Percentiles rank a stretch among this genome's conserved stretches.
Conservation (phyloP, 2,888 invertebrate genomes). For the Venusia cambrica region DNA sequence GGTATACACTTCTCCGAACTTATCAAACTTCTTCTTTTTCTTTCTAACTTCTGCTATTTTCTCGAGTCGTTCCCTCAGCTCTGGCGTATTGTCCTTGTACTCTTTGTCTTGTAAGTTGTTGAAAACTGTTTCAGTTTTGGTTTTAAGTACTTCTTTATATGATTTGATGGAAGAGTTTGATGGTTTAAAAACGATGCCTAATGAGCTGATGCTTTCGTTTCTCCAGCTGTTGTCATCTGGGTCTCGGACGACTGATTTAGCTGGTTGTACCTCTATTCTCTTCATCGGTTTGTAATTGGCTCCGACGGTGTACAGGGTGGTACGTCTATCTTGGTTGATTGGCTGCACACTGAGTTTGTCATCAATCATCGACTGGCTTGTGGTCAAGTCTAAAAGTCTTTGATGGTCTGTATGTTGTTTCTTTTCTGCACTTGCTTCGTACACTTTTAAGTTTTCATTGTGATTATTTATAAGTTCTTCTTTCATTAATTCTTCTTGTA, state of each 20-base stretch:
- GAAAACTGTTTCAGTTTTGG: constrained; percentile 65
- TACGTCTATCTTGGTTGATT: constrained; percentile 37
- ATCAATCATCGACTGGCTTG: constrained; percentile 20
- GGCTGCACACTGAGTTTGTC: constrained; percentile 55
- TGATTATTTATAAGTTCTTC: constrained; percentile 50
- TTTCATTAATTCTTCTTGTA: constrained; percentile 59
- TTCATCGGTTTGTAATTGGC: constrained; percentile 67
- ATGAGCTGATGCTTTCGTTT: constrained; percentile 69
- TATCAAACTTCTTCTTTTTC: constrained; percentile 59
- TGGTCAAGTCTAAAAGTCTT: constrained; percentile 6
- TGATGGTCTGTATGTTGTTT: constrained; percentile 8
- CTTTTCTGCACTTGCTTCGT: constrained; percentile 27
- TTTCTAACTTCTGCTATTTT: constrained; percentile 68
- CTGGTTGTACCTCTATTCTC: constrained; percentile 62
- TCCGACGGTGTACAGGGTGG: constrained; percentile 51
- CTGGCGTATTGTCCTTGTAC: constrained; percentile 51
- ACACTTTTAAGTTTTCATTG: constrained; percentile 38
- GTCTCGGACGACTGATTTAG: constrained; percentile 57
- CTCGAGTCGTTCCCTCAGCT: constrained; percentile 61
- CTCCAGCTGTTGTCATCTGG: constrained; percentile 76
- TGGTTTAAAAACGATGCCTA: constrained; percentile 73
- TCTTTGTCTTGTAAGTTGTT: constrained; percentile 50
- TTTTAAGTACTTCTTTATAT: constrained; percentile 67
- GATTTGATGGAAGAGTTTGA: constrained; percentile 66
- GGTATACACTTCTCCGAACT: constrained; percentile 54